Conservation (phyloP, 2,113 vertebrate species). For the Oncorhynchus masou region DNA sequence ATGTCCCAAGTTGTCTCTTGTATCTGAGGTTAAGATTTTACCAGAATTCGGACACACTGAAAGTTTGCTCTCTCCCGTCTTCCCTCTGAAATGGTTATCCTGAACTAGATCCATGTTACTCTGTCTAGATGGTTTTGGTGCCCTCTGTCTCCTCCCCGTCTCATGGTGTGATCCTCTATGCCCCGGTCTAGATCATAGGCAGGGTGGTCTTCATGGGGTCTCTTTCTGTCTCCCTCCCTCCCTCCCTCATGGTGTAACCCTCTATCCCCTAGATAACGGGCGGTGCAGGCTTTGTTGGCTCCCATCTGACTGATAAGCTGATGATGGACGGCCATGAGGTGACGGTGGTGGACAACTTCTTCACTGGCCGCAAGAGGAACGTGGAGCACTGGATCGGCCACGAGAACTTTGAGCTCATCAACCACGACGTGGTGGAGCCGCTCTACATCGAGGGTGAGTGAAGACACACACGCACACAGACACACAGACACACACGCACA, state of each 20-base stretch:
- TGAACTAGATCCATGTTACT: too few relatives aligned
- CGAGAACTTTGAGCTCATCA: conserved; percentile 98
- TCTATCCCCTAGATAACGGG: conserved; percentile 84
- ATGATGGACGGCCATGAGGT: conserved; percentile 99
- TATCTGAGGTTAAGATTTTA: too few relatives aligned
- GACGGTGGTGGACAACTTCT: conserved; percentile 99
- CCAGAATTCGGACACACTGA: too few relatives aligned
- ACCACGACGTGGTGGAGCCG: conserved; percentile 97
- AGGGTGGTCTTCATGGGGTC: neutral
- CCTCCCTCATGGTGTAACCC: neutral
- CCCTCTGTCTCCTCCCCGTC: neutral
- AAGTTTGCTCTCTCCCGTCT: too few relatives aligned
- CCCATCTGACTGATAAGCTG: conserved; percentile 97
- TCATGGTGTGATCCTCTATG: too few relatives aligned
- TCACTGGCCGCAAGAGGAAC: conserved; percentile 97
- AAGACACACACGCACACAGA: neutral
- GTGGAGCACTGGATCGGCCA: conserved; percentile 99
- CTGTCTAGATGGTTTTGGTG: neutral
- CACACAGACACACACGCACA: too few relatives aligned
- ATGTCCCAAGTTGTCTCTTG: too few relatives aligned
- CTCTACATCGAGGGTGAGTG: conserved; percentile 95
- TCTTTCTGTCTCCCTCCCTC: neutral
- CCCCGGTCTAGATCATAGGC: too few relatives aligned
- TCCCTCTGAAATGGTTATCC: too few relatives aligned
- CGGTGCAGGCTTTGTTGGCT: conserved; percentile 97